Evolutionary conservation across 2,113 vertebrate species (phyloP).

Genomic region (Pseudorasbora parva): DNA sequence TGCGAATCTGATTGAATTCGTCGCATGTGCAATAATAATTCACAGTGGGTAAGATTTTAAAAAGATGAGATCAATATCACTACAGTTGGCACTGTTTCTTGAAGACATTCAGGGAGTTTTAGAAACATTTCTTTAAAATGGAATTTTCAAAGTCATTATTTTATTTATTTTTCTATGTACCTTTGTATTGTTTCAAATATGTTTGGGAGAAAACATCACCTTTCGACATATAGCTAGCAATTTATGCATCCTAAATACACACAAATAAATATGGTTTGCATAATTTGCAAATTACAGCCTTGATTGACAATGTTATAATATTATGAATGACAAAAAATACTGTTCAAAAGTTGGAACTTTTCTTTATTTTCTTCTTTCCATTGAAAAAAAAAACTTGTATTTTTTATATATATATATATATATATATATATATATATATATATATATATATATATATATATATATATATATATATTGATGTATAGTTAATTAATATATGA

Average conservation of each 20-base stretch:
- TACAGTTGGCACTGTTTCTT: neutral
- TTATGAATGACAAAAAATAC: neutral
- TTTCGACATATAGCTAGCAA: neutral
- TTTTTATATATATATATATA: too few relatives aligned
- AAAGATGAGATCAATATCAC: neutral
- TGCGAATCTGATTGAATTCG: neutral
- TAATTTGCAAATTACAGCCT: neutral
- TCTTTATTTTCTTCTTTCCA: neutral
- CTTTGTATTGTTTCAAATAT: neutral
- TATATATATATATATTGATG: too few relatives aligned
- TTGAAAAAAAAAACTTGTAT: neutral
- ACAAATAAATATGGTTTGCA: neutral
- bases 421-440: too few relatives aligned
- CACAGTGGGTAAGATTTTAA: neutral
- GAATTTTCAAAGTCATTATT: neutral
- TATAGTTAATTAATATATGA: too few relatives aligned
- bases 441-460: too few relatives aligned
- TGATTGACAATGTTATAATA: neutral
- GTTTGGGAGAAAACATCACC: neutral
- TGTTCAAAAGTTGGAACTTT: neutral
- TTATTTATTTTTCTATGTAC: neutral
- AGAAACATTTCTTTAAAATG: neutral
- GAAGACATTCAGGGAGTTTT: neutral
- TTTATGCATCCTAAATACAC: neutral
- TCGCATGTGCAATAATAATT: neutral